These are phyloP conservation scores for Percopsis omiscomaycus DNA, from an alignment of 2,797 vertebrate genomes.

Conservation along the genomic window DNA sequence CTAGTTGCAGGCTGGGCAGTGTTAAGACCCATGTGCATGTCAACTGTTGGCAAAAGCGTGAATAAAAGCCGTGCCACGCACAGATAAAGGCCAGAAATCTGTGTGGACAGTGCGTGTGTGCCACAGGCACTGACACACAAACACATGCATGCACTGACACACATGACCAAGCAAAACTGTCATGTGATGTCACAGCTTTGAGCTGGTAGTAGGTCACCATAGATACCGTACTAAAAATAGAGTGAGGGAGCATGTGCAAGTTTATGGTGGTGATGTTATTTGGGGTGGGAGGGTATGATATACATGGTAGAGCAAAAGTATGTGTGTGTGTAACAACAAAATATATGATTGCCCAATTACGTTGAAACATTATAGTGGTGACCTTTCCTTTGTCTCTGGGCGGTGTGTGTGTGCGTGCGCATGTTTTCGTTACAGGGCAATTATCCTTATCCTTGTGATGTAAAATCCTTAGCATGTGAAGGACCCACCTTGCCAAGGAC, in stretches of 20 bases:
- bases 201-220: slow-evolving; percentile 27
- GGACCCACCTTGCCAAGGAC: slow-evolving; percentile 22
- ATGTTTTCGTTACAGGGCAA: slow-evolving; percentile 13
- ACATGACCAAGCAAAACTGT: not conserved
- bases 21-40: too few species aligned
- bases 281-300: not conserved
- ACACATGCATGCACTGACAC: not conserved
- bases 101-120: too few species aligned
- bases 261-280: slow-evolving; percentile 8
- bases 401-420: slow-evolving; percentile 14
- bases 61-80: too few species aligned
- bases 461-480: slow-evolving; percentile 41
- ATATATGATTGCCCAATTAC: too few species aligned
- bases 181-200: slow-evolving; percentile 50
- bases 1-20: too few species aligned
- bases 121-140: not conserved
- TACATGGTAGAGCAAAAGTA: not conserved
- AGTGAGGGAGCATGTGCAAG: slow-evolving; percentile 30
- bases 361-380: too few species aligned
- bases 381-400: not conserved
- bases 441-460: slow-evolving; percentile 16
- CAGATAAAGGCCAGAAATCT: too few species aligned
- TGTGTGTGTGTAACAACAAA: slow-evolving; percentile 6
- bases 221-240: slow-evolving; percentile 54
- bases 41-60: too few species aligned